Evolutionary conservation across 2,888 invertebrate species (phyloP), one percentile per base, ranked within the genome.

Genomic region (Drosophila austrosaltans): DNA sequence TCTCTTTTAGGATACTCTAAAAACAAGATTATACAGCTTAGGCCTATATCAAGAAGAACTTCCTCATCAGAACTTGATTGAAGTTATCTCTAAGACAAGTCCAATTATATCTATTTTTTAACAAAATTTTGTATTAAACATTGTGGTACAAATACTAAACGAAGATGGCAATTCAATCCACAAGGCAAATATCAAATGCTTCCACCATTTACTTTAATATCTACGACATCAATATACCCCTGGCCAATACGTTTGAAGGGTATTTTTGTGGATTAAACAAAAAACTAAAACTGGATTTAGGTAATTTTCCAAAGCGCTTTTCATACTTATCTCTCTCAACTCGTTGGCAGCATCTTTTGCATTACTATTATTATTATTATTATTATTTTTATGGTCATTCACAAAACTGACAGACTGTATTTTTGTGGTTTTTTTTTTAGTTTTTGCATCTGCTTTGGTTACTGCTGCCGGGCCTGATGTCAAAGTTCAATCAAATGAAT

Each of bases 401-500:
- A 40, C 62, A 32, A 66, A 66, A 56, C n/a, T 39, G 66, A 60
- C 69, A 76, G 65, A 28, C 20, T 74, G 63, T 60, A 66, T 62
- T 58, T 67, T 36, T 36, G 10, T 36, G 36, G 36, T 36, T 36
- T 36, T 36, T 30, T 3, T 30, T 28, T 16, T 5, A 5, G 28
- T 28, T 36, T 36, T 66, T 75, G 56, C 57, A 64, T 64, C 40
- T 66, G 63, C 63, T 22, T 22, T 40, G 48, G 67, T 58, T 66
- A 58, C 60, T 66, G 61, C 60, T 53, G 72, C 62, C 48, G 74
- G 74, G 67, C 67, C 67, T 58, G 69, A 71, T 74, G 80, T 89
- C 85, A 87, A 69, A 89, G 86, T 87, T 89, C 86, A 86, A 75
- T 69, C 89, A 87, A 86, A 86, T 86, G 86, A 86, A 86, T 86